phyloP scores from a whole-genome alignment of 2,888 invertebrate genomes.

The Ormyrus labotus region DNA sequence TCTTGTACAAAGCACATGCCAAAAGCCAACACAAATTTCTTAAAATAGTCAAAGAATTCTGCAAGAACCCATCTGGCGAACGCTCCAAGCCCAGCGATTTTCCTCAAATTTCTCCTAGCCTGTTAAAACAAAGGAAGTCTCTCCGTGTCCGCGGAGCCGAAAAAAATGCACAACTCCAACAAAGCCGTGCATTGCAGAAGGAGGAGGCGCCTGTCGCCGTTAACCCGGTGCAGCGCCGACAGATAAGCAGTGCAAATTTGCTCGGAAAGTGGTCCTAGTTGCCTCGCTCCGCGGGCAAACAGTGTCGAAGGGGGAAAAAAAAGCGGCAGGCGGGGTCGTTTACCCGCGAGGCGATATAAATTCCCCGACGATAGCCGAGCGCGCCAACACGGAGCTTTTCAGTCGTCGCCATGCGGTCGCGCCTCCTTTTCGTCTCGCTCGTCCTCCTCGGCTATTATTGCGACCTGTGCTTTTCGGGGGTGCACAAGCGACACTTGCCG shows the following conservation, averaged over 20 bases:
- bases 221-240: background rate
- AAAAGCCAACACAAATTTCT: too few relatives aligned
- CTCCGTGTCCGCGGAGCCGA: too few relatives aligned
- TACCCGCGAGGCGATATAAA: slow-evolving; percentile 48
- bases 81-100: too few relatives aligned
- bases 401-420: slow-evolving; percentile 23
- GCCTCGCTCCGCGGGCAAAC: slow-evolving; percentile 14
- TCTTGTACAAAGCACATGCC: too few relatives aligned
- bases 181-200: background rate
- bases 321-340: slow-evolving; percentile 40
- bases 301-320: slow-evolving; percentile 13
- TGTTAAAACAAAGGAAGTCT: too few relatives aligned
- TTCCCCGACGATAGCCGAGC: slow-evolving; percentile 6
- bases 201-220: background rate
- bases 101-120: too few relatives aligned
- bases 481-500: background rate
- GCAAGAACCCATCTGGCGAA: too few relatives aligned
- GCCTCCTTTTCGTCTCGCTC: slow-evolving; percentile 16
- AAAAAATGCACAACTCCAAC: background rate
- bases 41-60: too few relatives aligned
- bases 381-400: slow-evolving; percentile 3
- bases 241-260: slow-evolving; percentile 71
- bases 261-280: slow-evolving; percentile 47
- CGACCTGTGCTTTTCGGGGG: background rate
- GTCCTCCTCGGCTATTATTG: background rate